Conservation (phyloP, 2,113 vertebrate genomes). For the Stomatorhinus ivindoensis region DNA sequence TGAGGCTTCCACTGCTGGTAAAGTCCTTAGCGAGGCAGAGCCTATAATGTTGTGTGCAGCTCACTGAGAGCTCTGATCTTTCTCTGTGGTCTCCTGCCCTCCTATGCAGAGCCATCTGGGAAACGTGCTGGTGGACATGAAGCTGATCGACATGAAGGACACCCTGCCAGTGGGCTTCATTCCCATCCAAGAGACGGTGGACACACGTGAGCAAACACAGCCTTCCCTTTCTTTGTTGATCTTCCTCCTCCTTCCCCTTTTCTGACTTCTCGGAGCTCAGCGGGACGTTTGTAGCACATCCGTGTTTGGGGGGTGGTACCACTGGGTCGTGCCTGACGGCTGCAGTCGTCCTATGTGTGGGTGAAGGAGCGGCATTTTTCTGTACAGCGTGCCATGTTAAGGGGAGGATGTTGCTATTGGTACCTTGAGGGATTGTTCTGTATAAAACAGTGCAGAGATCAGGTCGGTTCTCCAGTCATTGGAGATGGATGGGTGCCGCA, state of each 20-base stretch:
- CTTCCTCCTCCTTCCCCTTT: neutral
- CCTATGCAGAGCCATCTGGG: constrained; percentile 84
- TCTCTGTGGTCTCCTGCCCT: constrained; percentile 5
- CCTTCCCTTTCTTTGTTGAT: neutral
- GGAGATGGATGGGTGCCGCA: neutral
- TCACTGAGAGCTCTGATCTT: neutral
- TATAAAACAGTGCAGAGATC: neutral
- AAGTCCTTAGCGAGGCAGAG: neutral
- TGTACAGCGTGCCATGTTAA: neutral
- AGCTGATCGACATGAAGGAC: constrained; percentile 96
- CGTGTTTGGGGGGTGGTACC: neutral
- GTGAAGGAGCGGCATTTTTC: neutral
- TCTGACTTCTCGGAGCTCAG: neutral
- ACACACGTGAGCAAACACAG: constrained; percentile 76
- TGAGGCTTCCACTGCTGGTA: neutral
- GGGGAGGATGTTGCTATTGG: neutral
- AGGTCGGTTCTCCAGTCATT: neutral
- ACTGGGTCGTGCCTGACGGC: neutral
- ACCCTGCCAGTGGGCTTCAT: constrained; percentile 95
- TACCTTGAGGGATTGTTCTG: neutral
- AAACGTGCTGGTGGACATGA: constrained; percentile 96
- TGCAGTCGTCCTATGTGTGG: neutral
- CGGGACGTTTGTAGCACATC: neutral
- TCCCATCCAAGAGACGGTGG: constrained; percentile 92
- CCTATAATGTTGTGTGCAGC: neutral